Evolutionary conservation across 2,113 vertebrate genomes (phyloP), one percentile per base, ranked within the genome.

Genomic region (Vimba vimba): DNA sequence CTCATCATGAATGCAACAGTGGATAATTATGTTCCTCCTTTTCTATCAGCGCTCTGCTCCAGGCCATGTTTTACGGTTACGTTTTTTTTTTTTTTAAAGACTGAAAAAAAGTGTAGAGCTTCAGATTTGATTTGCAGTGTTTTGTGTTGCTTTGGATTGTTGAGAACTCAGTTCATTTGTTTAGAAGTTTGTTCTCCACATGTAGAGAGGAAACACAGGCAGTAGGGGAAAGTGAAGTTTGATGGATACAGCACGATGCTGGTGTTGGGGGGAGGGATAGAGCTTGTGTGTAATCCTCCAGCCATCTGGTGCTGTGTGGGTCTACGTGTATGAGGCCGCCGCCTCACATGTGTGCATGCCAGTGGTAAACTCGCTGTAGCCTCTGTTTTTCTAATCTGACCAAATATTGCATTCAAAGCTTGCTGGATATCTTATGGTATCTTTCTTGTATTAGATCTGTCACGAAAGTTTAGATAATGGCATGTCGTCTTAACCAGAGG

Each of bases 251-350:
- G 23, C 45, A 15, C 21, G 21, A 30, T 90, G 71, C 36, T 33
- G 77, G 62, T 60, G 62, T 77, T 57, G 84, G 76, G 85, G 87
- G 77, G 87, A 83, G 69, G 86, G 86, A 74, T 85, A 84, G 73
- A 62, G 84, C 86, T 83, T 88, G 86, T 64, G 81, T 91, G 39
- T 95, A 94, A 95, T 94, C 94, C 93, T 50, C 79, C 27, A 82
- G 86, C 93, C 94, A 94, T 94, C 92, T 95, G 93, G 87, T 92
- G 92, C 89, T 30, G 43, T 12, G 45, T 68, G 36, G 6, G 45
- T 62, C 62, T 85, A 79, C 12, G 80, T 84, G 69, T 81, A 23
- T 25, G 36, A 10, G 25, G 66, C 45, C 36, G 19, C 33, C 11
- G 66, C 33, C 10, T 73, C 39, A 45, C 68, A 74, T n/a, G 69